These are phyloP conservation scores for Procapra przewalskii DNA, from an alignment of 2,113 vertebrate species.

Conservation along the genomic window DNA sequence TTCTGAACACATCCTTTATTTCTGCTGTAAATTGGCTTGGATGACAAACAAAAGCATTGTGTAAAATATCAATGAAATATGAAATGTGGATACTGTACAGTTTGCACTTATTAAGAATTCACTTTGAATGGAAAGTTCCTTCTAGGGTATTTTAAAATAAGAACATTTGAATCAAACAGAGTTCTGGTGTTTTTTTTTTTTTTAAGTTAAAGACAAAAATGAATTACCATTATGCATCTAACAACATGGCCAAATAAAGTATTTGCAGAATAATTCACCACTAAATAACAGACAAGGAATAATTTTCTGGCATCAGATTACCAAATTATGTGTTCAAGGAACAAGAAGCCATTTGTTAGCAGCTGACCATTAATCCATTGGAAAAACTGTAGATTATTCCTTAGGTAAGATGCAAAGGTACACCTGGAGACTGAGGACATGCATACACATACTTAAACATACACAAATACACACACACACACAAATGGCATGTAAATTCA, in stretches of 20 bases:
- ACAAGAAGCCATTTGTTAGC: background rate
- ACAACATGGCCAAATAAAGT: background rate
- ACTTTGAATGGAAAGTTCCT: background rate
- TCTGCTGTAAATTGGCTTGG: background rate
- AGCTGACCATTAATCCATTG: background rate
- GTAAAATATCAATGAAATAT: background rate
- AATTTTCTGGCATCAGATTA: background rate
- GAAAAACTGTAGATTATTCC: background rate
- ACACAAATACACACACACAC: background rate
- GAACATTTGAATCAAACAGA: background rate
- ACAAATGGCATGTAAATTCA: background rate
- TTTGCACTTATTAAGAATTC: background rate
- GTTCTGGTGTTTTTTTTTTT: background rate
- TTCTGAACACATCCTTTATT: background rate
- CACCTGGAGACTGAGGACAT: background rate
- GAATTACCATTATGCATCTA: background rate
- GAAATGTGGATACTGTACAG: background rate
- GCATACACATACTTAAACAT: background rate
- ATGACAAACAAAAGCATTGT: constrained; percentile 20
- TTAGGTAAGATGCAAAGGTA: background rate
- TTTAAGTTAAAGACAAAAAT: background rate
- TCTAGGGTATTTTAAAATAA: background rate
- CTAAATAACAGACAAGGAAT: background rate
- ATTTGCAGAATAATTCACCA: background rate
- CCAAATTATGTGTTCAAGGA: background rate